Evolutionary conservation across 2,113 vertebrate species (phyloP), one percentile per base, ranked within the genome.

Genomic region (Hippocampus abdominalis): DNA sequence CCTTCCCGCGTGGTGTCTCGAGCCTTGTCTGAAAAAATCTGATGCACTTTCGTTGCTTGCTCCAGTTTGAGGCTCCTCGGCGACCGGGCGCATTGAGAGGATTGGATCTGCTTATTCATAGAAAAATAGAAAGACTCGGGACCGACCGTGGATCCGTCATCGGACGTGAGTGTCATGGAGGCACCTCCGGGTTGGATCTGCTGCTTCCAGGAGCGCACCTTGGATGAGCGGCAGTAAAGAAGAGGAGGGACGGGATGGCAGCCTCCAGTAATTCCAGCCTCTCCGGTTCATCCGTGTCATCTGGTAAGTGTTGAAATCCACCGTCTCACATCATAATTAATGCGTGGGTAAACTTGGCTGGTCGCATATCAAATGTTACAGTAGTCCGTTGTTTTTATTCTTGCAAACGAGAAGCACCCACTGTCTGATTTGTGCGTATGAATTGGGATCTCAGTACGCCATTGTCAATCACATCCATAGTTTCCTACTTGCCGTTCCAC

Each of bases 191-290:
- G 73, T 64, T 80, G 66, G 57, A 79, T 64, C 84, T 67, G 83
- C 78, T 75, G 84, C 79, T 75, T 85, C 64, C 16, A 7, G 13
- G 75, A 83, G 80, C 85, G 87, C 89, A 81, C 85, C 89, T 82
- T 84, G 86, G 83, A 64, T 76, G 83, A 67, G 40, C 77, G 70
- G 73, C 88, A 90, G 87, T 93, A 84, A 94, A 75, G 66, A 74
- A 78, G 77, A 79, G 84, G 63, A 69, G 72, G 39, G 74, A 77
- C 71, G 93, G 84, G 82, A 98, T 98, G 96, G 96, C 96, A 89
- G 94, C 96, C 79, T 98, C 96, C 81, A 98, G 96, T 76, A 98
- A 95, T 94, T 98, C 96, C 75, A 98, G 96, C 88, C 91, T 98
- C 87, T 98, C 96, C 66, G 96, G 96, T 89, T 98, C 96, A 63